Percentiles rank a stretch among this genome's conserved stretches.
phyloP scores from a whole-genome alignment of 2,888 invertebrate genomes.

The Machimus atricapillus region DNA sequence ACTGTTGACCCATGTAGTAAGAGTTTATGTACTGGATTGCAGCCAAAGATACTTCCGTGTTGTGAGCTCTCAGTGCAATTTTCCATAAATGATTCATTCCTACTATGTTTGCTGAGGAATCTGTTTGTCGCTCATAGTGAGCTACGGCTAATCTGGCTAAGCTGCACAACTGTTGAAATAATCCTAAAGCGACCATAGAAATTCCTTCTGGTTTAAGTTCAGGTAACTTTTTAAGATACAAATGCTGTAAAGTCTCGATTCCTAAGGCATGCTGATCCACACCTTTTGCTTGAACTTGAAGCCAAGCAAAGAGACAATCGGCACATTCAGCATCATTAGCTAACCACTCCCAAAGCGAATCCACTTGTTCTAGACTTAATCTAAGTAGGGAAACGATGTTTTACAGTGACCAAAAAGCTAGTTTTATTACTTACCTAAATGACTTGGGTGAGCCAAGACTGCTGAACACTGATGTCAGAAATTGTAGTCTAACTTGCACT shows the following conservation, averaged over 20 bases:
- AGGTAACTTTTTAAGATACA: slow-evolving; percentile 89
- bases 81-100: slow-evolving; percentile 96
- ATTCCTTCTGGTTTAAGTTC: slow-evolving; percentile 86
- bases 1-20: slow-evolving; percentile 91
- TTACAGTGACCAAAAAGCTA: neutral
- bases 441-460: slow-evolving; percentile 87
- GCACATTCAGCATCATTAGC: slow-evolving; percentile 85
- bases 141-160: slow-evolving; percentile 82
- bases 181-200: slow-evolving; percentile 88
- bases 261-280: slow-evolving; percentile 92
- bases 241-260: slow-evolving; percentile 83
- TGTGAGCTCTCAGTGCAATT: slow-evolving; percentile 87
- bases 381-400: slow-evolving; percentile 57
- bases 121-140: slow-evolving; percentile 66
- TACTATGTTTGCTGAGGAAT: slow-evolving; percentile 68
- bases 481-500: slow-evolving; percentile 89
- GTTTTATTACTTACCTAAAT: slow-evolving; percentile 69
- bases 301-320: slow-evolving; percentile 93
- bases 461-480: slow-evolving; percentile 91
- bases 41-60: slow-evolving; percentile 93
- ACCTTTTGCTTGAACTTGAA: slow-evolving; percentile 88
- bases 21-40: slow-evolving; percentile 94
- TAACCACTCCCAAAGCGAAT: slow-evolving; percentile 89
- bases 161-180: slow-evolving; percentile 91
- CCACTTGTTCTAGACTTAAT: slow-evolving; percentile 85